Evolutionary conservation across 2,888 invertebrate species (phyloP).

Genomic region (Deilephila porcellus): DNA sequence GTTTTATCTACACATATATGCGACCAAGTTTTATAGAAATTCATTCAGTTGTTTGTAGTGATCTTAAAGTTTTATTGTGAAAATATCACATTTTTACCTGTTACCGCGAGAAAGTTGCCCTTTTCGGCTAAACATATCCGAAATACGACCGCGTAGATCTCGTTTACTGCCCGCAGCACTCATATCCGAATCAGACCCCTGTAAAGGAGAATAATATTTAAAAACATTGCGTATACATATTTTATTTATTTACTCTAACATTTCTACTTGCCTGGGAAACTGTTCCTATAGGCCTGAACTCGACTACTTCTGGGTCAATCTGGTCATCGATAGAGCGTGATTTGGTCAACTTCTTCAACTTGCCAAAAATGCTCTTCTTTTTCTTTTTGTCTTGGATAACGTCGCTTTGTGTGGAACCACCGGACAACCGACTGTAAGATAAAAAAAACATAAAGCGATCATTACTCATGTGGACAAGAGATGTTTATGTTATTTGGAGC

Average conservation of each 20-base stretch:
- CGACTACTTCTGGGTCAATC: constrained; percentile 71
- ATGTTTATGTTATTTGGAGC: too few relatives aligned
- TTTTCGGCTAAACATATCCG: constrained; percentile 92
- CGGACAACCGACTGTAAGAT: constrained; percentile 88
- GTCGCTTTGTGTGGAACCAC: constrained; percentile 94
- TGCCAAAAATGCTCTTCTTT: constrained; percentile 92
- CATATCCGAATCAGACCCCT: constrained; percentile 90
- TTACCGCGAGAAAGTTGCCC: constrained; percentile 87
- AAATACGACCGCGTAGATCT: constrained; percentile 91
- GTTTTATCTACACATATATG: too few relatives aligned
- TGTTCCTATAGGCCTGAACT: constrained; percentile 80
- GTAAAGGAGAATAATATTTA: constrained; percentile 41
- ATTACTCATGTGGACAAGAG: too few relatives aligned
- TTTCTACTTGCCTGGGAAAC: constrained; percentile 75
- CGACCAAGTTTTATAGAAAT: too few relatives aligned
- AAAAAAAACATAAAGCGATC: background rate
- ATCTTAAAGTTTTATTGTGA: too few relatives aligned
- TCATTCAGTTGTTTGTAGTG: too few relatives aligned
- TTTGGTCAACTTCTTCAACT: constrained; percentile 93
- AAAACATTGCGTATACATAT: background rate
- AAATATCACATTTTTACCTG: constrained; percentile 76
- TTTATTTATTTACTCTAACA: background rate
- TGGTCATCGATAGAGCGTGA: constrained; percentile 92
- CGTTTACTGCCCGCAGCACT: constrained; percentile 89
- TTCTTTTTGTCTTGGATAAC: constrained; percentile 91